Percentiles rank a stretch among this genome's conserved stretches.
phyloP scores from a whole-genome alignment of 2,113 vertebrate species.

The Oryzias curvinotus region DNA sequence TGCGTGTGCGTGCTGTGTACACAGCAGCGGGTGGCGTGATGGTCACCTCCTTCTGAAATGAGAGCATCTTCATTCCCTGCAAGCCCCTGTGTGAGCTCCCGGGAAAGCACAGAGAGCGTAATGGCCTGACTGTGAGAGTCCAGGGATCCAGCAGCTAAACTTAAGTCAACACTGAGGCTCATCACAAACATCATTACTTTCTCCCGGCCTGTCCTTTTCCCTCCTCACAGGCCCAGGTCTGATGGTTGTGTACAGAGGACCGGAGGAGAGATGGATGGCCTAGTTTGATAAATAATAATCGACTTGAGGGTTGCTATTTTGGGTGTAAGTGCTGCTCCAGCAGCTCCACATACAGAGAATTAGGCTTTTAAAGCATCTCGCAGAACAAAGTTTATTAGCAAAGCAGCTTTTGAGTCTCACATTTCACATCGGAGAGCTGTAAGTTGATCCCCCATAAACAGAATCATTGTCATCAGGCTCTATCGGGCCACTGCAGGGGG shows the following conservation, averaged over 20 bases:
- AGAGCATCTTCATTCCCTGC: constrained; percentile 19
- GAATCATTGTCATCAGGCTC: constrained; percentile 31
- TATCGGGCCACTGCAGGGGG: constrained; percentile 19
- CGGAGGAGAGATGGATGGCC: constrained; percentile 48
- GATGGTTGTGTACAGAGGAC: constrained; percentile 52
- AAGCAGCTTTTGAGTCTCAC: constrained; percentile 9
- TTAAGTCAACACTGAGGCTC: constrained; percentile 67
- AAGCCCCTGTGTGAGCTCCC: constrained; percentile 40
- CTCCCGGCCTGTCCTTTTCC: constrained; percentile 53
- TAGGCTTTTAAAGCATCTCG: constrained; percentile 8
- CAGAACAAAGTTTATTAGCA: constrained; percentile 6
- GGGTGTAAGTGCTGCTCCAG: constrained; percentile 14
- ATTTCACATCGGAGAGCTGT: constrained; percentile 14
- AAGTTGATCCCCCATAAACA: constrained; percentile 11
- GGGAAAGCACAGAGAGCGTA: constrained; percentile 41
- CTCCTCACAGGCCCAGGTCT: constrained; percentile 45
- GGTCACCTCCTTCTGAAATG: constrained; percentile 30
- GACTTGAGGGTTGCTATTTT: constrained; percentile 34
- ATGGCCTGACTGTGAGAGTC: constrained; percentile 60
- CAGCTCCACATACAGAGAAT: constrained; percentile 16
- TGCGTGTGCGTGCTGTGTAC: constrained; percentile 8
- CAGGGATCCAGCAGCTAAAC: constrained; percentile 58
- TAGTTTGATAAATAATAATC: constrained; percentile 57
- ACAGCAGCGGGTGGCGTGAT: constrained; percentile 12
- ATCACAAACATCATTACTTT: constrained; percentile 74